Conservation (phyloP, 2,888 invertebrate genomes). For the Sthenelais limicola region DNA sequence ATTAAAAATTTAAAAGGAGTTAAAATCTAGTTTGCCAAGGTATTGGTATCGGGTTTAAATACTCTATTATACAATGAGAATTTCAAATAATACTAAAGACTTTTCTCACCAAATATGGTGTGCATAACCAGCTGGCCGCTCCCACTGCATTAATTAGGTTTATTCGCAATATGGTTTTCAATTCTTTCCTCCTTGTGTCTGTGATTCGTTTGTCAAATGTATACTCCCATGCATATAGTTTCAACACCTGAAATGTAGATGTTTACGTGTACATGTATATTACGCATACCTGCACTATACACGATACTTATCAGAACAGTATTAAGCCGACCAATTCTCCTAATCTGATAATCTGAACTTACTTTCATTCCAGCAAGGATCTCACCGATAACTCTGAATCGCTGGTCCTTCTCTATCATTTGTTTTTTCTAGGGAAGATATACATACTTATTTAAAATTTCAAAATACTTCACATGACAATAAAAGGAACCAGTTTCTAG, state of each 20-base stretch:
- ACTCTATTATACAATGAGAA: too few species aligned
- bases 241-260: slow-evolving; percentile 52
- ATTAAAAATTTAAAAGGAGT: too few species aligned
- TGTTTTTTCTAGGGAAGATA: slow-evolving; percentile 51
- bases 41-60: too few species aligned
- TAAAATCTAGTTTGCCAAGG: too few species aligned
- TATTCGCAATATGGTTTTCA: slow-evolving; percentile 62
- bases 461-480: too few species aligned
- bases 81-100: too few species aligned
- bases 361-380: slow-evolving; percentile 69
- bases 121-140: slow-evolving; percentile 47
- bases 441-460: too few species aligned
- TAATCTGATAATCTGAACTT: too few species aligned
- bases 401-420: slow-evolving; percentile 62
- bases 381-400: slow-evolving; percentile 67
- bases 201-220: slow-evolving; percentile 67
- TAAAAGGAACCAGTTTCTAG: too few species aligned
- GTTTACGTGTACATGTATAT: too few species aligned
- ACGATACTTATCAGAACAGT: too few species aligned
- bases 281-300: too few species aligned
- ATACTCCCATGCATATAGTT: slow-evolving; percentile 72
- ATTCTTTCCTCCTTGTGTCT: slow-evolving; percentile 67
- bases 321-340: neutral
- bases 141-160: slow-evolving; percentile 60
- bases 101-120: slow-evolving; percentile 49